Conservation (phyloP, 2,113 vertebrate species). For the Eublepharis macularius region DNA sequence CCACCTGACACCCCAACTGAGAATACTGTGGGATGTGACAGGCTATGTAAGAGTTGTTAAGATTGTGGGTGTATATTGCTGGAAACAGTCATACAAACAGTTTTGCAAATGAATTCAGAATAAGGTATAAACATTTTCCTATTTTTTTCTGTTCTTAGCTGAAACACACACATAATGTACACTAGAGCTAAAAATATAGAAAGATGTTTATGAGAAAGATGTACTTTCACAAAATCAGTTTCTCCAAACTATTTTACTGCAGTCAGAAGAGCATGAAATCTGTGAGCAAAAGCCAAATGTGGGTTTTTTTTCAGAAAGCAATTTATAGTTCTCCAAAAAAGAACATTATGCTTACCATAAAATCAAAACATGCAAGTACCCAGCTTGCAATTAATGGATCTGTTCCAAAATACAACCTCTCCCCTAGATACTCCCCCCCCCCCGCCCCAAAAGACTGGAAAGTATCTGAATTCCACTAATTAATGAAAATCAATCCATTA, state of each 20-base stretch:
- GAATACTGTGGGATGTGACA: no score
- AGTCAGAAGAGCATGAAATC: conserved; percentile 46
- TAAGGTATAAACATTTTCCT: neutral
- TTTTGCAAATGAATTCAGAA: neutral
- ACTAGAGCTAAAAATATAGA: neutral
- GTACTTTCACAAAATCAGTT: neutral
- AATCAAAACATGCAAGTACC: neutral
- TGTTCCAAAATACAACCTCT: neutral
- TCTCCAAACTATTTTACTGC: conserved; percentile 26
- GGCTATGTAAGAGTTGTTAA: no score
- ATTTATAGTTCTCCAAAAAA: conserved; percentile 37
- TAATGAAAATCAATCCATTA: neutral
- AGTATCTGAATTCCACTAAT: neutral
- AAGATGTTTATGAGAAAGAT: neutral
- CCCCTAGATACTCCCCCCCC: no score
- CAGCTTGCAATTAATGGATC: neutral
- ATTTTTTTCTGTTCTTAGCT: neutral
- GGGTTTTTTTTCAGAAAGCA: conserved; percentile 48
- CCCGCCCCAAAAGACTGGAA: neutral
- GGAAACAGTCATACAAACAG: neutral
- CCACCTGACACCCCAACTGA: no score
- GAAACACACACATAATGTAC: neutral
- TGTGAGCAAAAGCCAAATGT: conserved; percentile 14
- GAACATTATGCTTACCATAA: conserved; percentile 25
- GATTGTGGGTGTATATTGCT: neutral